A percentile compares a stretch with the other conserved stretches of the same genome.
Conservation (phyloP, 2,113 vertebrate species). For the Cyprinus carpio region DNA sequence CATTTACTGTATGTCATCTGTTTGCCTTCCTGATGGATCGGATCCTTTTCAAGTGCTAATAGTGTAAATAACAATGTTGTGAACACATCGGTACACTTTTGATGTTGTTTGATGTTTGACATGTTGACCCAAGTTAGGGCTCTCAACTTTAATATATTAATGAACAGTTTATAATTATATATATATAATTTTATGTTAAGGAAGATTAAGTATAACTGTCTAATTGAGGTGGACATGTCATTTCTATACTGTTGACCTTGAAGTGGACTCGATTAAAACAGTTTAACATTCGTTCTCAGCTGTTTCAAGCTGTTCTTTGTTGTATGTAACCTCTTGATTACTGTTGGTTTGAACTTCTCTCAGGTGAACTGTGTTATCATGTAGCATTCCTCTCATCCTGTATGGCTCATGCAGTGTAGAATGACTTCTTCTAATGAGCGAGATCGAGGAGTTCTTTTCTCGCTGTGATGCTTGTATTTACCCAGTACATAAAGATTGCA, state of each 20-base stretch:
- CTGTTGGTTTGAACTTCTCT: conserved; percentile 32
- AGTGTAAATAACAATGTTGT: conserved; percentile 26
- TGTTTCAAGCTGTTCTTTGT: conserved; percentile 25
- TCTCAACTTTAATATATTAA: neutral
- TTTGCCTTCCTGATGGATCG: conserved; percentile 33
- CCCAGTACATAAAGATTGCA: neutral
- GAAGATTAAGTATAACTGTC: conserved; percentile 22
- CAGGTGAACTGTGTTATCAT: conserved; percentile 15
- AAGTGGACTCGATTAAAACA: neutral
- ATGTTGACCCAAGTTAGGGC: neutral
- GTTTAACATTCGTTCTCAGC: neutral
- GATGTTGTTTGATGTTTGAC: no score
- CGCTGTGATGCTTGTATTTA: neutral
- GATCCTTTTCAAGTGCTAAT: conserved; percentile 19
- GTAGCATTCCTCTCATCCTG: neutral
- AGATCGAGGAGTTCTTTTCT: neutral
- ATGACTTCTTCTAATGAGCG: neutral
- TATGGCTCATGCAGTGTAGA: neutral
- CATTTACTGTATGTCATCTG: conserved; percentile 30
- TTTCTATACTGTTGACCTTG: conserved; percentile 8
- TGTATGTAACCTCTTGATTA: conserved; percentile 19
- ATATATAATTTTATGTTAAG: no score
- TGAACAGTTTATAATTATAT: no score
- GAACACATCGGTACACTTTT: neutral
- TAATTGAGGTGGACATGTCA: neutral